These are phyloP conservation scores for Drosophila mayri DNA, from an alignment of 1,140 invertebrate species.

Conservation along the genomic window DNA sequence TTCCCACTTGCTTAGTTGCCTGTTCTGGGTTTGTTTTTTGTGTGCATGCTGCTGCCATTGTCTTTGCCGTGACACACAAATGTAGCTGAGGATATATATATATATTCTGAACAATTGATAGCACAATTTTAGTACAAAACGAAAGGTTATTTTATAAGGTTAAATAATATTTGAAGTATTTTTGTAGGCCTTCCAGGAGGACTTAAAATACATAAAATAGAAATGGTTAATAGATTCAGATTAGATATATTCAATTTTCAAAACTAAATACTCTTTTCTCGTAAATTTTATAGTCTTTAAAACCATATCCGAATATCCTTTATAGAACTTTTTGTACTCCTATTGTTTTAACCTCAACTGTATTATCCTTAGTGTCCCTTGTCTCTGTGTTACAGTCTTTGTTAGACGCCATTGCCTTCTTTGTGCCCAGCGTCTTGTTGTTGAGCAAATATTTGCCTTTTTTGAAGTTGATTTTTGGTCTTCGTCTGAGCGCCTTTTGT, in stretches of 20 bases:
- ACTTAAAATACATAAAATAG: no score
- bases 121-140: constrained; percentile 1
- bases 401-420: constrained; percentile 29
- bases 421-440: constrained; percentile 50
- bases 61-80: constrained; percentile 56
- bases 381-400: constrained; percentile 5
- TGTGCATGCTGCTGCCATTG: constrained; percentile 56
- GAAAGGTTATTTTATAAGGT: background rate
- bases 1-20: constrained; percentile 80
- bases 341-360: constrained; percentile 10
- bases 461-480: constrained; percentile 81
- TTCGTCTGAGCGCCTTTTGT: constrained; percentile 74
- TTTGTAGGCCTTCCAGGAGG: background rate
- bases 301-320: background rate
- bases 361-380: background rate
- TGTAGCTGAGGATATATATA: constrained; percentile 7
- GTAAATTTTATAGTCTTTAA: background rate
- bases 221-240: background rate
- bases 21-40: constrained; percentile 51
- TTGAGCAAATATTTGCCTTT: constrained; percentile 79
- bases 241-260: background rate
- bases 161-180: background rate
- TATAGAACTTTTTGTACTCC: background rate
- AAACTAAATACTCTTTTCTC: background rate
- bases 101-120: background rate